phyloP scores from a whole-genome alignment of 2,113 vertebrate genomes.

The Tragelaphus imberbis region DNA sequence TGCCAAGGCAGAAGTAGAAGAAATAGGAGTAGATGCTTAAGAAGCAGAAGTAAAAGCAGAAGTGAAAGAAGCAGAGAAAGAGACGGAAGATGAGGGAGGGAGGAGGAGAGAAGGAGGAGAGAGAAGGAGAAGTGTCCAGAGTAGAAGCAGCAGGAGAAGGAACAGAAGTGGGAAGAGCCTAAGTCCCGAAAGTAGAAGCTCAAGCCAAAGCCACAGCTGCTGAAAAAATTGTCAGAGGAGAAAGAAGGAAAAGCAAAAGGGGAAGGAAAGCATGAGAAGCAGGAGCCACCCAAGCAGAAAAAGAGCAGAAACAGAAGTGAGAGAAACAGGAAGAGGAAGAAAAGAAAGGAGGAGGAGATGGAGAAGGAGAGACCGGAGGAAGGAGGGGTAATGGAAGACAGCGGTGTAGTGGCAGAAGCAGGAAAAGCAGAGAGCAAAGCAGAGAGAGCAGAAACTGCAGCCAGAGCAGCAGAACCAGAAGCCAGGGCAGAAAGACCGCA shows the following conservation, averaged over 20 bases:
- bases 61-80: too few relatives aligned
- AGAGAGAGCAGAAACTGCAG: background rate
- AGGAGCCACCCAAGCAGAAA: background rate
- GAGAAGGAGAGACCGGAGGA: too few relatives aligned
- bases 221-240: background rate
- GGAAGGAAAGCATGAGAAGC: background rate
- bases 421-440: too few relatives aligned
- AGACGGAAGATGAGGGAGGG: too few relatives aligned
- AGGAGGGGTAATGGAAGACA: too few relatives aligned
- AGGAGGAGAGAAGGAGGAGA: too few relatives aligned
- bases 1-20: background rate
- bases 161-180: background rate
- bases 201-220: background rate
- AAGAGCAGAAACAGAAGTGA: background rate
- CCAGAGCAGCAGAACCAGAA: background rate
- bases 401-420: background rate
- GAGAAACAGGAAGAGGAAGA: background rate
- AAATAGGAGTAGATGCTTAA: too few relatives aligned
- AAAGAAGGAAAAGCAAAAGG: background rate
- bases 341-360: background rate
- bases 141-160: background rate
- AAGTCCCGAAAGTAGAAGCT: background rate
- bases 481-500: background rate
- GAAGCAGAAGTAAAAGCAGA: too few relatives aligned
- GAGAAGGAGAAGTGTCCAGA: background rate